A percentile compares a stretch with the other conserved stretches of the same genome.
Evolutionary conservation across 2,888 invertebrate genomes (phyloP).

Genomic region (Phengaris alcon): DNA sequence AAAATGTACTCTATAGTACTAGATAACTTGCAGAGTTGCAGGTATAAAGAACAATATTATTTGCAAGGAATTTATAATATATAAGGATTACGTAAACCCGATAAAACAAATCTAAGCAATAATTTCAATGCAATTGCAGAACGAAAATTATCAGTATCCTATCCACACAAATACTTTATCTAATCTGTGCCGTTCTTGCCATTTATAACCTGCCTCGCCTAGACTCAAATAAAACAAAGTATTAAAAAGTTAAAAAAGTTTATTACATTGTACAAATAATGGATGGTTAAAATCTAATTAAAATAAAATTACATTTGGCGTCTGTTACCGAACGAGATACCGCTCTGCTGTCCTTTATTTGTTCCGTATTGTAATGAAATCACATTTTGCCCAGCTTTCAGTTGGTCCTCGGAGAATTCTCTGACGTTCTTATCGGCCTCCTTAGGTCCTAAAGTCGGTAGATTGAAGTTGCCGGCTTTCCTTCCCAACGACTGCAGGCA

Average conservation of each 20-base stretch:
- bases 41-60: background rate
- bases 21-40: too few species aligned
- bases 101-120: constrained; percentile 23
- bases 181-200: constrained; percentile 47
- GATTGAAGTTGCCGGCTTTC: constrained; percentile 91
- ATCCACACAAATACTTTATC: constrained; percentile 44
- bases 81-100: constrained; percentile 18
- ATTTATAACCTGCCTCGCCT: constrained; percentile 46
- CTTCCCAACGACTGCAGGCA: constrained; percentile 96
- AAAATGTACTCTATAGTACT: too few species aligned
- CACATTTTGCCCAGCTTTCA: constrained; percentile 94
- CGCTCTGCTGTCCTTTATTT: constrained; percentile 97
- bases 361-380: constrained; percentile 97
- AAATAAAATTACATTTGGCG: constrained; percentile 92
- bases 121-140: constrained; percentile 23
- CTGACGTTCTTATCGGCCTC: constrained; percentile 97
- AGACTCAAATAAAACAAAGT: constrained; percentile 36
- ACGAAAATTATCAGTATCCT: constrained; percentile 24
- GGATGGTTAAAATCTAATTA: constrained; percentile 43
- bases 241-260: constrained; percentile 56
- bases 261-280: constrained; percentile 49
- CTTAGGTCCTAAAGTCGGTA: constrained; percentile 95
- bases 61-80: constrained; percentile 6
- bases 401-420: constrained; percentile 94
- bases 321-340: constrained; percentile 97